A percentile compares a stretch with the other conserved stretches of the same genome.
phyloP scores from a whole-genome alignment of 2,888 invertebrate species.

The Neoitamus cyanurus region DNA sequence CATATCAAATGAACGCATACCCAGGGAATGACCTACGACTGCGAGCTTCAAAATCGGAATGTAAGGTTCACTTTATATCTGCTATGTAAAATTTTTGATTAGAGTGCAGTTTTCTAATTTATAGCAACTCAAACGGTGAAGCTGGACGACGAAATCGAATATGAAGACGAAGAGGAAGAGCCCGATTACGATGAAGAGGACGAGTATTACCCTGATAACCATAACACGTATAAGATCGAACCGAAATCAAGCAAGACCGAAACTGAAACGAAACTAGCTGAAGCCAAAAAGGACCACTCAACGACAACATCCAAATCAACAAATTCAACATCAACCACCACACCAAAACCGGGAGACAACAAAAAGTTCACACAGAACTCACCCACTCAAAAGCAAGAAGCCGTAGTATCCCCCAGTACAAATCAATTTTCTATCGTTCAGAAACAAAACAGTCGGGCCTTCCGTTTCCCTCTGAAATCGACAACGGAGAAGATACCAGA shows the following conservation, averaged over 20 bases:
- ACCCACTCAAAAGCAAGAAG: constrained; percentile 61
- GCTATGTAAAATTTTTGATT: background rate
- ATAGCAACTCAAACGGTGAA: constrained; percentile 55
- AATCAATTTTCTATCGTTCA: constrained; percentile 61
- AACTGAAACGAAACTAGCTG: constrained; percentile 52
- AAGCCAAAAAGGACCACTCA: constrained; percentile 49
- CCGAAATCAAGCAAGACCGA: constrained; percentile 55
- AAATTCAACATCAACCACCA: constrained; percentile 28
- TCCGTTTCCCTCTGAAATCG: constrained; percentile 55
- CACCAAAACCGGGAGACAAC: constrained; percentile 49
- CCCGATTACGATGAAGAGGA: constrained; percentile 70
- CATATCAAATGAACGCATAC: background rate
- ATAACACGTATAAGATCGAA: constrained; percentile 62
- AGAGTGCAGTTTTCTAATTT: constrained; percentile 6
- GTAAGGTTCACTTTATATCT: background rate
- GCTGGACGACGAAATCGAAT: constrained; percentile 66
- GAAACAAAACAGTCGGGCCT: constrained; percentile 62
- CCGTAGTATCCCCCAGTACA: constrained; percentile 56
- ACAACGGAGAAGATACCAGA: constrained; percentile 63
- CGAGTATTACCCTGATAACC: constrained; percentile 70
- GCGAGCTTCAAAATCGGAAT: constrained; percentile 34
- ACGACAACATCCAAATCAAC: constrained; percentile 21
- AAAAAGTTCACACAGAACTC: constrained; percentile 59
- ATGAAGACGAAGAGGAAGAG: constrained; percentile 69
- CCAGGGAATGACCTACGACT: constrained; percentile 12